Evolutionary conservation across 2,888 invertebrate species (phyloP).

Genomic region (Erannis defoliaria): DNA sequence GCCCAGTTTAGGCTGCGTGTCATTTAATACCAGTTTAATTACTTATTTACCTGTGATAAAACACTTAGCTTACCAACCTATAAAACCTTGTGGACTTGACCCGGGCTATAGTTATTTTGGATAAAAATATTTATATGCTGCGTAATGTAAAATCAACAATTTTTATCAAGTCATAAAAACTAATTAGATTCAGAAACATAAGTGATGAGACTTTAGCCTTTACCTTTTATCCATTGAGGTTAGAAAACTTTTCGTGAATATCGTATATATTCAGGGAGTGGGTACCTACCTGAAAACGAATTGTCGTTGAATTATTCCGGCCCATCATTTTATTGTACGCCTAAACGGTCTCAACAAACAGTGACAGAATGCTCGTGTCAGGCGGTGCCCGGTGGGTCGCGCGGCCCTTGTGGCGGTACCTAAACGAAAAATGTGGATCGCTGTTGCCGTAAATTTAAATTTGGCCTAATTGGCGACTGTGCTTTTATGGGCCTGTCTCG

Average conservation of each 20-base stretch:
- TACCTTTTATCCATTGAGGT: background rate
- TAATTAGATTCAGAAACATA: no score
- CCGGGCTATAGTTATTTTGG: no score
- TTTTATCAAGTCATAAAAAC: no score
- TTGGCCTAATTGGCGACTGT: slow-evolving; percentile 58
- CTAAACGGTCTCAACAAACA: slow-evolving; percentile 37
- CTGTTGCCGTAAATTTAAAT: slow-evolving; percentile 62
- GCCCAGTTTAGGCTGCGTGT: no score
- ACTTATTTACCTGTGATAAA: no score
- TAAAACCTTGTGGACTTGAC: no score
- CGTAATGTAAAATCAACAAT: no score
- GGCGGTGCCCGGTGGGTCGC: slow-evolving; percentile 3
- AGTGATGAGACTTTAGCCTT: no score
- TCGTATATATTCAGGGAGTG: background rate
- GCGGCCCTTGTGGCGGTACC: background rate
- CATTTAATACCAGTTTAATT: no score
- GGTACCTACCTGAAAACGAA: no score
- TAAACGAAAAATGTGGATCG: slow-evolving; percentile 53
- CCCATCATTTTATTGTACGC: slow-evolving; percentile 20
- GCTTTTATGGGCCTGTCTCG: slow-evolving; percentile 41
- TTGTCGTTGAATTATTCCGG: slow-evolving; percentile 15
- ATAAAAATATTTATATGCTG: no score
- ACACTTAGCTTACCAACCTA: no score
- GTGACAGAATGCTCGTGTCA: slow-evolving; percentile 30
- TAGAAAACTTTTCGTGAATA: background rate